A percentile compares a stretch with the other conserved stretches of the same genome.
Conservation (phyloP, 2,797 vertebrate genomes). For the Manis crassicaudata region DNA sequence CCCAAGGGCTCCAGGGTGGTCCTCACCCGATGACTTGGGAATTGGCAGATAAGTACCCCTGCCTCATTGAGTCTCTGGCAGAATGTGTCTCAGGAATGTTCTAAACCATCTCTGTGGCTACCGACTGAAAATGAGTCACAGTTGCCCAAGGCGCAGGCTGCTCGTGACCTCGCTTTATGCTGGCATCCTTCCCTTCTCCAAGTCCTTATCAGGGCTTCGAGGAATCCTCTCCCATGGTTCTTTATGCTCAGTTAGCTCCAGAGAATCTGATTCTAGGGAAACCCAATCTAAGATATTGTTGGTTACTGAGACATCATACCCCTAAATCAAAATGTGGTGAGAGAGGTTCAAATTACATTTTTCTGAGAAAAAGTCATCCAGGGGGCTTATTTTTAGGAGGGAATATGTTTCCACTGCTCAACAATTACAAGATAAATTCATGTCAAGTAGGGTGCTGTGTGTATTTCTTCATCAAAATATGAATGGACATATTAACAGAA, state of each 20-base stretch:
- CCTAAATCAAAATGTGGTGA: not conserved
- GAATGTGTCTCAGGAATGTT: not conserved
- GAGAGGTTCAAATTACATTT: not conserved
- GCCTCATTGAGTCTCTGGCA: not conserved
- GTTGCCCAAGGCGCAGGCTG: not conserved
- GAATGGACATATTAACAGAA: not conserved
- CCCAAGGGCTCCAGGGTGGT: not conserved
- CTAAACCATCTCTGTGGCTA: not conserved
- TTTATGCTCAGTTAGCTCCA: not conserved
- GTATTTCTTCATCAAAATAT: not conserved
- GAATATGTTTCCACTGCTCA: not conserved
- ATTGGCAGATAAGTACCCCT: not conserved
- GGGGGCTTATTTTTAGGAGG: not conserved
- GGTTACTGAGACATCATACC: not conserved
- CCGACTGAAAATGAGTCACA: not conserved
- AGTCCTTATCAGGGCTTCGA: not conserved
- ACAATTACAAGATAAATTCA: not conserved
- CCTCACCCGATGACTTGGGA: not conserved
- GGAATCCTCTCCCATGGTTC: not conserved
- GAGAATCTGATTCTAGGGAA: not conserved
- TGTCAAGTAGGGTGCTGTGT: not conserved
- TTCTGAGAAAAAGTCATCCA: not conserved
- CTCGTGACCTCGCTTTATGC: accelerated
- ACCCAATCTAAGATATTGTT: not conserved
- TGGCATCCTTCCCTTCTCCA: not conserved